phyloP scores from a whole-genome alignment of 2,113 vertebrate genomes.

The Hippocampus barbouri region DNA sequence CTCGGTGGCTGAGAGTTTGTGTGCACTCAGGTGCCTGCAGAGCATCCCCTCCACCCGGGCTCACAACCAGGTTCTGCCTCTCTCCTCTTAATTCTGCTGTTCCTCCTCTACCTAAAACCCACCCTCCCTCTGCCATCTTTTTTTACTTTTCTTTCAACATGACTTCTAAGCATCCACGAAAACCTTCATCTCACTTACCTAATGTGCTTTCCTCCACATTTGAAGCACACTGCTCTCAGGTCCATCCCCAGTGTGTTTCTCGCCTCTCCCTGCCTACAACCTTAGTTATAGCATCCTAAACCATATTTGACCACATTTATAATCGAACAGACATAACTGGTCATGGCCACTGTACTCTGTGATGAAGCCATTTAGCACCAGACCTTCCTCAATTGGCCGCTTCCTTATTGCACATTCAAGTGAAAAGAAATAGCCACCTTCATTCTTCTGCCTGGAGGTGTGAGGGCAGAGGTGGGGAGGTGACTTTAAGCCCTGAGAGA shows the following conservation, averaged over 20 bases:
- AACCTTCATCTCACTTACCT: constrained; percentile 39
- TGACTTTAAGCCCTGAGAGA: constrained; percentile 57
- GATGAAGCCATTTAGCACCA: neutral
- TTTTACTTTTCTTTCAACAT: constrained; percentile 51
- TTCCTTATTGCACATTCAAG: constrained; percentile 7
- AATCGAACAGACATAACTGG: neutral
- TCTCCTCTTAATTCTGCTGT: constrained; percentile 73
- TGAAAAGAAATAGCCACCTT: neutral
- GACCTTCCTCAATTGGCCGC: neutral
- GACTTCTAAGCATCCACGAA: constrained; percentile 45
- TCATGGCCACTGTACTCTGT: neutral
- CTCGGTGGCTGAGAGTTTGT: constrained; percentile 99
- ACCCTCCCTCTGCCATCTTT: constrained; percentile 44
- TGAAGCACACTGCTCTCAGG: constrained; percentile 52
- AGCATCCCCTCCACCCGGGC: constrained; percentile 99
- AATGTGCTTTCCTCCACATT: constrained; percentile 45
- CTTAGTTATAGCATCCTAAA: constrained; percentile 16
- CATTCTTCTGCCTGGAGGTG: constrained; percentile 54
- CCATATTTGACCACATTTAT: constrained; percentile 15
- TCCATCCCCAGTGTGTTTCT: constrained; percentile 49
- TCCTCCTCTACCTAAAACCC: constrained; percentile 37
- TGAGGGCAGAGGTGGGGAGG: constrained; percentile 51
- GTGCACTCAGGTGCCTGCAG: constrained; percentile 99
- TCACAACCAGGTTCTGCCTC: constrained; percentile 96
- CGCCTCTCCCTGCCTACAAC: constrained; percentile 20